A percentile compares a stretch with the other conserved stretches of the same genome.
Conservation (phyloP, 2,888 invertebrate genomes). For the Hemaris fuciformis region DNA sequence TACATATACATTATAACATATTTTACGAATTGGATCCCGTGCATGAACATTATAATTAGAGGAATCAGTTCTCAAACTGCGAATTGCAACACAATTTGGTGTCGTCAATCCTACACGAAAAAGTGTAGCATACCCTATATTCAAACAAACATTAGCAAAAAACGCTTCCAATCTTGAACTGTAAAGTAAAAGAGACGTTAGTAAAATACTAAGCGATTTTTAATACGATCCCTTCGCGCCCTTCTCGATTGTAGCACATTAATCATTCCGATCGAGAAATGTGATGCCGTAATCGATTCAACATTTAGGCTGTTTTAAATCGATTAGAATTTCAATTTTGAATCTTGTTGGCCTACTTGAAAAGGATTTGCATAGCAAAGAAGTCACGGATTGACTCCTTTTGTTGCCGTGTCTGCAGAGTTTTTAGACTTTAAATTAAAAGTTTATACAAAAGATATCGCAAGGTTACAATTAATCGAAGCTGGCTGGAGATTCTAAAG, state of each 20-base stretch:
- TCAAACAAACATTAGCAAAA: background rate
- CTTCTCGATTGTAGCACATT: background rate
- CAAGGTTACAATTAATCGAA: no score
- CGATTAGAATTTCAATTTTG: background rate
- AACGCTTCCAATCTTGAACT: background rate
- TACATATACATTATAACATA: no score
- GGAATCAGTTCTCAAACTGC: no score
- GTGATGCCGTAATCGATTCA: background rate
- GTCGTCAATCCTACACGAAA: background rate
- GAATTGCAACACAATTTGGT: background rate
- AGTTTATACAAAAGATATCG: no score
- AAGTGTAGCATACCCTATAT: background rate
- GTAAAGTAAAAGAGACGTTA: background rate
- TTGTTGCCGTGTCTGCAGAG: no score
- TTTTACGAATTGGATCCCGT: no score
- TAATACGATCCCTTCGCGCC: constrained; percentile 22
- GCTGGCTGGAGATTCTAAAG: no score
- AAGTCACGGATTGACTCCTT: background rate
- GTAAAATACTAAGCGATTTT: constrained; percentile 29
- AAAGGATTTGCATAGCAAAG: background rate
- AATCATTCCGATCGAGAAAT: constrained; percentile 7
- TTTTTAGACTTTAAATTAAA: no score
- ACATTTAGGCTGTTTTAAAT: background rate
- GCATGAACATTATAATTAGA: no score
- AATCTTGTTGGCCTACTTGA: background rate